Evolutionary conservation across 1,140 invertebrate species (phyloP).

Genomic region (Drosophila mauritiana): DNA sequence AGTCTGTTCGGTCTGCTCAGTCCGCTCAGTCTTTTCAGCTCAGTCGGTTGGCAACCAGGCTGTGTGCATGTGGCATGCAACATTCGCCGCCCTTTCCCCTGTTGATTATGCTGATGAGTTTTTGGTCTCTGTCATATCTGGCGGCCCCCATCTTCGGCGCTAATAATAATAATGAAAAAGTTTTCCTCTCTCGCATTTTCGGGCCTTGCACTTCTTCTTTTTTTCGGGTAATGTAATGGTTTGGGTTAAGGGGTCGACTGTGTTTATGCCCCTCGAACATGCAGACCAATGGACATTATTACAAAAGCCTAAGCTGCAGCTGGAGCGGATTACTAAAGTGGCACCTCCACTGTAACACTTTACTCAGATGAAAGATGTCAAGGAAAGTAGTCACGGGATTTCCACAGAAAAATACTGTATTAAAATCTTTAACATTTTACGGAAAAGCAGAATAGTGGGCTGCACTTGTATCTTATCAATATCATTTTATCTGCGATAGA

Average conservation of each 20-base stretch:
- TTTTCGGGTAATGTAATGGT: slow-evolving; percentile 11
- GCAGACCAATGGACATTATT: slow-evolving; percentile 22
- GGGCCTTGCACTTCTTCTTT: slow-evolving; percentile 19
- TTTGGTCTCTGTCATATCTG: slow-evolving; percentile 29
- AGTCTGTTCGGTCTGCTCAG: slow-evolving; percentile 18
- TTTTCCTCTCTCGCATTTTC: slow-evolving; percentile 21
- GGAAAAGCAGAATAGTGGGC: neutral
- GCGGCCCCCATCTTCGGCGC: slow-evolving; percentile 37
- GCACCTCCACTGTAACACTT: slow-evolving; percentile 4
- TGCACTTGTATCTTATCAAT: slow-evolving; percentile 1
- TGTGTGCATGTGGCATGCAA: slow-evolving; percentile 64
- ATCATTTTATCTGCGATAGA: neutral
- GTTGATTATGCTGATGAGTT: slow-evolving; percentile 66
- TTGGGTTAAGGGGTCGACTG: slow-evolving; percentile 30
- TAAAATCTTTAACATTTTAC: too few relatives aligned
- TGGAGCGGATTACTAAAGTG: neutral
- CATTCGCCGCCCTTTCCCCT: slow-evolving; percentile 36
- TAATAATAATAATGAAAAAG: slow-evolving; percentile 67
- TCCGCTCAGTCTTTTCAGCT: slow-evolving; percentile 6
- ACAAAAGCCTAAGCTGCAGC: slow-evolving; percentile 4
- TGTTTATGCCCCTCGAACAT: slow-evolving; percentile 33
- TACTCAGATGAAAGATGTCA: slow-evolving; percentile 15
- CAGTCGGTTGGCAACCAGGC: slow-evolving; percentile 32
- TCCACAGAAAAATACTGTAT: neutral
- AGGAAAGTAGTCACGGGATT: neutral